Evolutionary conservation across 2,888 invertebrate species (phyloP).

Genomic region (Sinhomidia bicolor): DNA sequence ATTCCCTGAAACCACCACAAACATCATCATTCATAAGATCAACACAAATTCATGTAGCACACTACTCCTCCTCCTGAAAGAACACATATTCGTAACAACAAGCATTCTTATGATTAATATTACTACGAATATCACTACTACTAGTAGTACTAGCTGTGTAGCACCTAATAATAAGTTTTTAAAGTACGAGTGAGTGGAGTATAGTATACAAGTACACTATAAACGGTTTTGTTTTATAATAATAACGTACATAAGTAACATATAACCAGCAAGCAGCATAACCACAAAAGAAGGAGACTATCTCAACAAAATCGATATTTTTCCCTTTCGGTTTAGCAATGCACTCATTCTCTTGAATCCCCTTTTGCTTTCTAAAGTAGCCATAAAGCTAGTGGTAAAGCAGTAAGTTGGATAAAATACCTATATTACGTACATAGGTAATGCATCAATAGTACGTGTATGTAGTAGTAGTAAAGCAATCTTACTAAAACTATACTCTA

Average conservation of each 20-base stretch:
- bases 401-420: too few relatives aligned
- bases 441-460: too few relatives aligned
- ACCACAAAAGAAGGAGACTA: conserved; percentile 60
- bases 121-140: background rate
- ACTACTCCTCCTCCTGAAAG: background rate
- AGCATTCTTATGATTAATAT: background rate
- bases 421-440: too few relatives aligned
- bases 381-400: conserved; percentile 1
- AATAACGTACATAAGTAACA: background rate
- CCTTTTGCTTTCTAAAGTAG: conserved; percentile 47
- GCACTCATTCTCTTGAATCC: conserved; percentile 1
- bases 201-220: too few relatives aligned
- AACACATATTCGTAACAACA: background rate
- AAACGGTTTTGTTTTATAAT: background rate
- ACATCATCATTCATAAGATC: conserved; percentile 23
- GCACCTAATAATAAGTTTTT: background rate
- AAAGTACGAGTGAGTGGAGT: too few relatives aligned
- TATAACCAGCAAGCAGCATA: too few relatives aligned
- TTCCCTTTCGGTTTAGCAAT: conserved; percentile 49
- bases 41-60: background rate
- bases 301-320: conserved; percentile 75
- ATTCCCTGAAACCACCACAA: background rate
- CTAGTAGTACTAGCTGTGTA: background rate
- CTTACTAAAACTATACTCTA: too few relatives aligned
- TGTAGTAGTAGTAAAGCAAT: too few relatives aligned